These are phyloP conservation scores for Porites divaricata DNA, from an alignment of 92 coral and sea anemone genomes.

Conservation along the genomic window DNA sequence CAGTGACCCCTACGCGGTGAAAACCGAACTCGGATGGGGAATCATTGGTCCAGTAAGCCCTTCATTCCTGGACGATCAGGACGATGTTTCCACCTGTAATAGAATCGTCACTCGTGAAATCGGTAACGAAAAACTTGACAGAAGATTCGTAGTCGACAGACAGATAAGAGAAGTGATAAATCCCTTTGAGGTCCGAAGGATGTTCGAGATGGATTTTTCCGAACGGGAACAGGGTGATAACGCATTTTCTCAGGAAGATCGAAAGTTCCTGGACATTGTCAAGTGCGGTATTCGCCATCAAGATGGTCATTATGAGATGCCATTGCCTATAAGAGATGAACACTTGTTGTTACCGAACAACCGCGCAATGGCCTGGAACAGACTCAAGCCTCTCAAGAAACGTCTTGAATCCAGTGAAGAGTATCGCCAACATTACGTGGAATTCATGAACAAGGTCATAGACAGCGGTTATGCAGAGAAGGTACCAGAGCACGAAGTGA, in stretches of 20 bases:
- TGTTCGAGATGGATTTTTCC: constrained; percentile 45
- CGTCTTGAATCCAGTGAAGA: background rate
- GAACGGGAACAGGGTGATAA: background rate
- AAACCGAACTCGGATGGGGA: constrained; percentile 54
- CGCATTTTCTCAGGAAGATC: constrained; percentile 52
- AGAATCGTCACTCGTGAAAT: constrained; percentile 18
- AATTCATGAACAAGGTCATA: too few species aligned
- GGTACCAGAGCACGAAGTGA: too few species aligned
- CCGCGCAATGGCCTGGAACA: constrained; percentile 41
- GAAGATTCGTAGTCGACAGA: background rate
- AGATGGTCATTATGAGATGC: constrained; percentile 61
- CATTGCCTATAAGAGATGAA: constrained; percentile 36
- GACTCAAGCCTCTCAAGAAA: constrained; percentile 40
- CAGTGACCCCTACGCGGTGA: too few species aligned
- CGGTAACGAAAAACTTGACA: background rate
- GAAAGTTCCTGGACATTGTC: constrained; percentile 40
- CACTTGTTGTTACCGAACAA: constrained; percentile 43
- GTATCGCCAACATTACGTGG: constrained; percentile 56
- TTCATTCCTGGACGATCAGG: background rate
- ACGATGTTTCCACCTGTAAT: constrained; percentile 17
- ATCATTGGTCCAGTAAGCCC: constrained; percentile 49
- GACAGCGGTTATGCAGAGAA: too few species aligned
- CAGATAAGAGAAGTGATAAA: constrained; percentile 45
- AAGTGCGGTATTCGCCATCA: constrained; percentile 33
- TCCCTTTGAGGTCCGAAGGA: constrained; percentile 22